Percentiles rank a stretch among this genome's conserved stretches.
Evolutionary conservation across 2,113 vertebrate species (phyloP).

Genomic region (Corythornis vintsioides): DNA sequence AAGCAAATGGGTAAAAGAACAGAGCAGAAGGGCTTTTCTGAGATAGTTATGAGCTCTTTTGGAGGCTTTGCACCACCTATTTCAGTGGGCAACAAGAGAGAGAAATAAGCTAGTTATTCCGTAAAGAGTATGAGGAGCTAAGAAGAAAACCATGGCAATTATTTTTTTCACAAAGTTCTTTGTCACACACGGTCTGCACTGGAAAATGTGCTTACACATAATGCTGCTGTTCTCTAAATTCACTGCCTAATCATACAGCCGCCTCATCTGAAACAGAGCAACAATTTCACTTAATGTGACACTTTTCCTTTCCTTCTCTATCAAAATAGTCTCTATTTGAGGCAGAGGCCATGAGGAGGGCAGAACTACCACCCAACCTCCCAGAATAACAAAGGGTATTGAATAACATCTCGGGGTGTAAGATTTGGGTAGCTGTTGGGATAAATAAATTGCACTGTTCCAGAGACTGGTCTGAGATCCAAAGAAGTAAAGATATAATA

Average conservation of each 20-base stretch:
- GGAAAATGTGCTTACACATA: not conserved
- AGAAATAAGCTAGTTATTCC: not conserved
- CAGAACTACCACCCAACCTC: not conserved
- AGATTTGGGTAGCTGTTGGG: not conserved
- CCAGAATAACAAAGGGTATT: not conserved
- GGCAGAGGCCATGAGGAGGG: not conserved
- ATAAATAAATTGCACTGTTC: not conserved
- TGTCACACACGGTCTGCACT: not conserved
- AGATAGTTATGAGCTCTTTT: not conserved
- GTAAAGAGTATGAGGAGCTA: not conserved
- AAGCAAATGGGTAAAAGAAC: not conserved
- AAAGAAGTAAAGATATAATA: not conserved
- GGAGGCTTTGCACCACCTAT: not conserved
- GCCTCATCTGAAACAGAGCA: not conserved
- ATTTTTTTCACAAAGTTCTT: not conserved
- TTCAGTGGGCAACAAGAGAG: not conserved
- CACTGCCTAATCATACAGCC: not conserved
- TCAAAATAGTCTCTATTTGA: not conserved
- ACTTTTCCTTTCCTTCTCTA: not conserved
- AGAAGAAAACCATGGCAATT: not conserved
- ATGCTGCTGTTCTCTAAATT: not conserved
- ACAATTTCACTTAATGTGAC: not conserved
- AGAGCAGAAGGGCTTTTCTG: not conserved
- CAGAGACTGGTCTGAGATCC: not conserved
- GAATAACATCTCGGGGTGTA: too few species aligned